A percentile compares a stretch with the other conserved stretches of the same genome.
Evolutionary conservation across 1,140 invertebrate genomes (phyloP).

Genomic region (Drosophila kepulauana): DNA sequence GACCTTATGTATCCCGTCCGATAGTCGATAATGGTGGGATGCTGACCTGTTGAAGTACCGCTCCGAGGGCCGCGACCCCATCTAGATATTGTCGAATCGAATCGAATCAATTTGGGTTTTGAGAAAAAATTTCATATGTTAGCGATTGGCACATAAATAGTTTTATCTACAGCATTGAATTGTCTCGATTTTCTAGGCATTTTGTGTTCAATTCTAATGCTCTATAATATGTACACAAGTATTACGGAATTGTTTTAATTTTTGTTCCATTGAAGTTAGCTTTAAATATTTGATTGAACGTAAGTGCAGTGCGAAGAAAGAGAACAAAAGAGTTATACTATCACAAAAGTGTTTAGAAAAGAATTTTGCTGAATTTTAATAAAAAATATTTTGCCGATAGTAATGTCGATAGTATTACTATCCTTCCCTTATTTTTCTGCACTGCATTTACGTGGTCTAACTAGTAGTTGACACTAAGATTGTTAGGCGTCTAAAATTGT

Average conservation of each 20-base stretch:
- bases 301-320: slow-evolving; percentile 24
- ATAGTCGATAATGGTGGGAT: slow-evolving; percentile 88
- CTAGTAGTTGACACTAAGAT: slow-evolving; percentile 45
- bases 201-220: slow-evolving; percentile 64
- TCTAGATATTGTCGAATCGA: slow-evolving; percentile 49
- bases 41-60: slow-evolving; percentile 85
- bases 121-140: slow-evolving; percentile 54
- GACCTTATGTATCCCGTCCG: slow-evolving; percentile 96
- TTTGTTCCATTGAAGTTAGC: slow-evolving; percentile 27
- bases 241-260: slow-evolving; percentile 43
- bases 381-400: not conserved
- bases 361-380: not conserved
- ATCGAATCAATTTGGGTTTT: not conserved
- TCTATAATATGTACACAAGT: slow-evolving; percentile 64
- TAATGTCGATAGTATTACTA: not conserved
- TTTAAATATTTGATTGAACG: slow-evolving; percentile 14
- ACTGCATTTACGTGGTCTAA: slow-evolving; percentile 41
- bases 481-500: slow-evolving; percentile 65
- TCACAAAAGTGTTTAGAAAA: not conserved
- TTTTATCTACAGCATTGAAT: slow-evolving; percentile 42
- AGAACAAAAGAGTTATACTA: not conserved
- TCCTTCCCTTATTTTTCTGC: slow-evolving; percentile 24
- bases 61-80: slow-evolving; percentile 85
- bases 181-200: slow-evolving; percentile 56
- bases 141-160: slow-evolving; percentile 34